phyloP scores from a whole-genome alignment of 1,140 invertebrate genomes.

The Heliconius nattereri region DNA sequence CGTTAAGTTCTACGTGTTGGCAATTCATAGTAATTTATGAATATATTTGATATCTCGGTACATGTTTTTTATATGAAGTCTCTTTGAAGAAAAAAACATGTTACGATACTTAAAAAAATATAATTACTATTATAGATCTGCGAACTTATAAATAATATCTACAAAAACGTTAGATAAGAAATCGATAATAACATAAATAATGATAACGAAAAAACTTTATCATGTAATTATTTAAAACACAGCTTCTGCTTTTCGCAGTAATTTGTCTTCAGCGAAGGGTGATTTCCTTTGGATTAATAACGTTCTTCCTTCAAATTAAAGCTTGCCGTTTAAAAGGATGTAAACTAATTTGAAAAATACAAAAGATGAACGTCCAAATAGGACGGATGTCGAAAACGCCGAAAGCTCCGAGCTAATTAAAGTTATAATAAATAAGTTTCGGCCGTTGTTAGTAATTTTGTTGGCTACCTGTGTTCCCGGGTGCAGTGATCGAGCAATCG shows the following conservation, averaged over 20 bases:
- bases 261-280: conserved; percentile 22
- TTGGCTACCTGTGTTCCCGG: conserved; percentile 70
- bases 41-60: neutral
- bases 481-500: conserved; percentile 31
- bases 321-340: conserved; percentile 33
- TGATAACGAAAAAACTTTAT: neutral
- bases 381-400: conserved; percentile 41
- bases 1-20: neutral
- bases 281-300: conserved; percentile 37
- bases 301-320: conserved; percentile 28
- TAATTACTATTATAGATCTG: conserved; percentile 2
- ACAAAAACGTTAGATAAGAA: neutral
- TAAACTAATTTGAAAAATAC: conserved; percentile 35
- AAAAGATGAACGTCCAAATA: conserved; percentile 36
- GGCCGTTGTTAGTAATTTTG: conserved; percentile 65
- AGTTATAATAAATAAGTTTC: conserved; percentile 61
- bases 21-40: conserved; percentile 9
- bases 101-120: neutral
- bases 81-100: neutral
- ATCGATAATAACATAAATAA: conserved; percentile 4
- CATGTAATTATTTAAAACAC: conserved; percentile 1
- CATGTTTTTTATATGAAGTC: neutral
- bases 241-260: conserved; percentile 15
- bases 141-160: neutral
- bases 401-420: conserved; percentile 46